Evolutionary conservation across 1,140 invertebrate genomes (phyloP).

Genomic region (Diorhabda carinulata): DNA sequence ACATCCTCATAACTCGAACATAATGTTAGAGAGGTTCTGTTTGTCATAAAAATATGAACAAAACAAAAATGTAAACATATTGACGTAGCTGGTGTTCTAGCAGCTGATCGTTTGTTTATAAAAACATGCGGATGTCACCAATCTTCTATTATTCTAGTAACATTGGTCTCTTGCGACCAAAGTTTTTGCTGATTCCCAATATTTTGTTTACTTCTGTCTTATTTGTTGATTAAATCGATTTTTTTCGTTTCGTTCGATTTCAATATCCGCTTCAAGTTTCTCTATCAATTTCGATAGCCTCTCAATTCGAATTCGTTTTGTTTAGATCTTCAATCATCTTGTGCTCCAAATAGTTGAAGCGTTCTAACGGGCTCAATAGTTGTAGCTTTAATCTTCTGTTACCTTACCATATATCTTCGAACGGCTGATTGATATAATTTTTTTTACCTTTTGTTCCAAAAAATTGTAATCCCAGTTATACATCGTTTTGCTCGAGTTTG

Average conservation of each 20-base stretch:
- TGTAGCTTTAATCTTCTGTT: conserved; percentile 81
- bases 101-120: too few relatives aligned
- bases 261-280: conserved; percentile 55
- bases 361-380: conserved; percentile 93
- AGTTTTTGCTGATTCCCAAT: conserved; percentile 56
- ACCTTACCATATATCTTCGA: conserved; percentile 72
- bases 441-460: conserved; percentile 60
- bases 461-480: conserved; percentile 65
- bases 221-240: conserved; percentile 66
- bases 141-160: conserved; percentile 60
- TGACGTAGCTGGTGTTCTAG: too few relatives aligned
- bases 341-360: conserved; percentile 91
- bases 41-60: too few relatives aligned
- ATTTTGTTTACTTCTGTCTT: conserved; percentile 58
- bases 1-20: too few relatives aligned
- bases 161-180: conserved; percentile 60
- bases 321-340: conserved; percentile 91
- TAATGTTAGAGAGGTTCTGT: too few relatives aligned
- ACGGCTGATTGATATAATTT: conserved; percentile 82
- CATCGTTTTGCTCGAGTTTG: conserved; percentile 74
- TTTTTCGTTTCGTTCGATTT: conserved; percentile 70
- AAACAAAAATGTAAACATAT: too few relatives aligned
- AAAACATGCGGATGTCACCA: too few relatives aligned
- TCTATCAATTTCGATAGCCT: conserved; percentile 56
- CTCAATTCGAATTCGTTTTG: conserved; percentile 66